Evolutionary conservation across 2,888 invertebrate species (phyloP).

Genomic region (Mythimna vitellina): DNA sequence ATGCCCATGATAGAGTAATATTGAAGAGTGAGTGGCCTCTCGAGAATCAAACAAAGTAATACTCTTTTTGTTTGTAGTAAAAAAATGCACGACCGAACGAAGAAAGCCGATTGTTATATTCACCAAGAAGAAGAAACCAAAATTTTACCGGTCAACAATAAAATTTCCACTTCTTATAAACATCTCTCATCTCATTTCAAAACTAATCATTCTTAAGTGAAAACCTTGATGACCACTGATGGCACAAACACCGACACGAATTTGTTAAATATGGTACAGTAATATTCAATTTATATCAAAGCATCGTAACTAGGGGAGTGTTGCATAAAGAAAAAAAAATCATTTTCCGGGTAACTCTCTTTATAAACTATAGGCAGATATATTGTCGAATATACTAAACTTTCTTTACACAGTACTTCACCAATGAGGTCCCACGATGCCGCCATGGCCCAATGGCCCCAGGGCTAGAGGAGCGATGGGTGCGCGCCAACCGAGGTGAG

Average conservation of each 20-base stretch:
- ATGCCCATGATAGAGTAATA: neutral
- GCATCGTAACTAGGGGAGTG: neutral
- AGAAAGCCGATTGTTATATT: neutral
- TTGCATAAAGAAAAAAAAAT: constrained; percentile 46
- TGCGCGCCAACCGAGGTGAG: constrained; percentile 64
- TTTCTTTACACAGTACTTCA: constrained; percentile 71
- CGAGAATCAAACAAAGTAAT: too few species aligned
- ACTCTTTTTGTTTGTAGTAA: too few species aligned
- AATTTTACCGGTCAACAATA: neutral
- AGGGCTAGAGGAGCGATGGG: constrained; percentile 69
- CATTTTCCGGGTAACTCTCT: constrained; percentile 83
- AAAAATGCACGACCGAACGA: neutral
- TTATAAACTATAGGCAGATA: constrained; percentile 79
- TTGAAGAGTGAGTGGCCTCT: too few species aligned
- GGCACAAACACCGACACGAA: neutral
- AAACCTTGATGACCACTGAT: neutral
- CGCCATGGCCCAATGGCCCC: constrained; percentile 66
- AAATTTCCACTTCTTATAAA: neutral
- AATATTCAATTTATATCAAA: neutral
- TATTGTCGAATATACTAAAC: constrained; percentile 61
- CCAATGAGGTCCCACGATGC: constrained; percentile 72
- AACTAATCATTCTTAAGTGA: neutral
- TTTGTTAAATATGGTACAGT: neutral
- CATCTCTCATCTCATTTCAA: neutral
- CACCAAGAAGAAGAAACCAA: neutral